phyloP scores from a whole-genome alignment of 1,140 invertebrate species.

The Micrasema minimum region DNA sequence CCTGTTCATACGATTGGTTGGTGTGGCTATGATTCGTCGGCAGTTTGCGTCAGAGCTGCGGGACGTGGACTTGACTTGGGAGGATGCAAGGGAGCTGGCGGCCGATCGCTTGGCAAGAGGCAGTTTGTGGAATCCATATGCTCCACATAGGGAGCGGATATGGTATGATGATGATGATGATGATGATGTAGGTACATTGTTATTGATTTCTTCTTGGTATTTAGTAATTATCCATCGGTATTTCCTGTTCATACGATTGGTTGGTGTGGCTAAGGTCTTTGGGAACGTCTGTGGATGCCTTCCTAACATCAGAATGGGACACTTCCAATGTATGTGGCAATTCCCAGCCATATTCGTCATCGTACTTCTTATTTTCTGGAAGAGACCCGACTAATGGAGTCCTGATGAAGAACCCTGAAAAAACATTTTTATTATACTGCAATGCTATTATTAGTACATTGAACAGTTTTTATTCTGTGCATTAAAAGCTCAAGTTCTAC shows the following conservation, averaged over 20 bases:
- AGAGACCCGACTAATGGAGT: slow-evolving; percentile 62
- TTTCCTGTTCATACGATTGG: slow-evolving; percentile 28
- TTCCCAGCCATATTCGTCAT: slow-evolving; percentile 69
- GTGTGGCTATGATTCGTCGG: slow-evolving; percentile 24
- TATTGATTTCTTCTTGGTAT: too few relatives aligned
- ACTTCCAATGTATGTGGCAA: slow-evolving; percentile 57
- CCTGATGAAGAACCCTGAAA: slow-evolving; percentile 64
- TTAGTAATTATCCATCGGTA: slow-evolving; percentile 33
- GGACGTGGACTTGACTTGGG: too few relatives aligned
- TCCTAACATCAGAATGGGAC: neutral
- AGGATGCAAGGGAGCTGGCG: too few relatives aligned
- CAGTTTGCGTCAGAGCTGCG: too few relatives aligned
- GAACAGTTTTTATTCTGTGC: too few relatives aligned
- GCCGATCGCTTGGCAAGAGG: too few relatives aligned
- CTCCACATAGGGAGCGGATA: too few relatives aligned
- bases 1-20: slow-evolving; percentile 31
- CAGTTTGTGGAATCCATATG: too few relatives aligned
- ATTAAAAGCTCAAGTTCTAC: too few relatives aligned
- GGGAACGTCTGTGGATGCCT: neutral
- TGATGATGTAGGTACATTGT: too few relatives aligned
- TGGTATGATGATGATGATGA: too few relatives aligned
- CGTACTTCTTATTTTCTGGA: slow-evolving; percentile 66
- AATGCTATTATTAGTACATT: too few relatives aligned
- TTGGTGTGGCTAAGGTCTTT: slow-evolving; percentile 29
- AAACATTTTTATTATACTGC: neutral